A percentile compares a stretch with the other conserved stretches of the same genome.
Conservation (phyloP, 2,113 vertebrate genomes). For the Saguinus midas region DNA sequence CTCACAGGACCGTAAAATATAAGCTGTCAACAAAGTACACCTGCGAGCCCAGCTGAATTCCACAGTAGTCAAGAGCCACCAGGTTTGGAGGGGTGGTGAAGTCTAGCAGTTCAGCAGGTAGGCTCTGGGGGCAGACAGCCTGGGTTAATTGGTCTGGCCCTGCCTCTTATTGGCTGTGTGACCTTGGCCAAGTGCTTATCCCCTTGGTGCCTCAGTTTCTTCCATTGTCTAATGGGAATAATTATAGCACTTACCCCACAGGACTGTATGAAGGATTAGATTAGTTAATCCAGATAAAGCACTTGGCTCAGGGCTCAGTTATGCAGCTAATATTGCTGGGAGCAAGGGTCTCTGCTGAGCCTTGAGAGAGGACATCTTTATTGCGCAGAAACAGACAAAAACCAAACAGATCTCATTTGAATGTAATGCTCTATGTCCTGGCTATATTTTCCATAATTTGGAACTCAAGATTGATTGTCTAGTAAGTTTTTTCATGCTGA, state of each 20-base stretch:
- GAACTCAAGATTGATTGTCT: neutral
- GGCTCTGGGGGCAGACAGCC: neutral
- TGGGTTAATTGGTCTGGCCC: neutral
- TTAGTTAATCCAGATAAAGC: conserved; percentile 3
- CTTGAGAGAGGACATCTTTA: neutral
- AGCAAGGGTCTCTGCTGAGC: neutral
- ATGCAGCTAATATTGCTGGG: neutral
- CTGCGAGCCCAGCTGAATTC: neutral
- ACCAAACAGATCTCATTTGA: neutral
- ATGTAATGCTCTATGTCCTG: neutral
- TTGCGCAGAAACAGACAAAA: neutral
- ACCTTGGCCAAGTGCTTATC: neutral
- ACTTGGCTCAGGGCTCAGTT: neutral
- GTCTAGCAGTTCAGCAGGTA: neutral
- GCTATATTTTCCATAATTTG: neutral
- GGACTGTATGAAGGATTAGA: neutral
- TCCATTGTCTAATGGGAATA: neutral
- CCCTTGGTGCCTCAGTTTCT: conserved; percentile 13
- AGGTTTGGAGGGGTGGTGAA: neutral
- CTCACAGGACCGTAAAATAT: neutral
- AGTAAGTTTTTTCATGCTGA: conserved; percentile 27
- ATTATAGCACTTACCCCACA: neutral
- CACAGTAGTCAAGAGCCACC: neutral
- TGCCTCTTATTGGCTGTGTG: neutral
- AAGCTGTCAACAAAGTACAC: neutral